A percentile compares a stretch with the other conserved stretches of the same genome.
phyloP scores from a whole-genome alignment of 2,113 vertebrate species.

The Tichodroma muraria region DNA sequence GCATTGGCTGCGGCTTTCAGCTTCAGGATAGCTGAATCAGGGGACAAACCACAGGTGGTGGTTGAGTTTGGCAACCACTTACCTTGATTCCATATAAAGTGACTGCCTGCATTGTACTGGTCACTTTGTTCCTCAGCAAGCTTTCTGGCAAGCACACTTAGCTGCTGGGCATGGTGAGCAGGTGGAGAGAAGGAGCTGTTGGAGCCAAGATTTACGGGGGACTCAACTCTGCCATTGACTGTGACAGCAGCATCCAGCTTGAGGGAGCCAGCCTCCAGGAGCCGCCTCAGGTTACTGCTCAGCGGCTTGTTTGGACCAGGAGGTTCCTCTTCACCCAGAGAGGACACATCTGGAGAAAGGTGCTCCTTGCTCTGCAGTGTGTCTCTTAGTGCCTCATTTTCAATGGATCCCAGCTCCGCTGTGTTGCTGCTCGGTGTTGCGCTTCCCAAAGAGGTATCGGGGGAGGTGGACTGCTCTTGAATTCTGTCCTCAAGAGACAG shows the following conservation, averaged over 20 bases:
- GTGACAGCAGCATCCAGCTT: slow-evolving; percentile 80
- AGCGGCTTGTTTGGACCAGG: slow-evolving; percentile 86
- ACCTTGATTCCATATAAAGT: slow-evolving; percentile 93
- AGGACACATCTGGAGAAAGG: slow-evolving; percentile 86
- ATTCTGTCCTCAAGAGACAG: slow-evolving; percentile 79
- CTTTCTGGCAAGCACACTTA: slow-evolving; percentile 94
- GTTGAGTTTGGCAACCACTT: slow-evolving; percentile 88
- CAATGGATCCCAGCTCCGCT: slow-evolving; percentile 82
- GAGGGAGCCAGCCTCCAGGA: slow-evolving; percentile 92
- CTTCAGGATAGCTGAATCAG: slow-evolving; percentile 96
- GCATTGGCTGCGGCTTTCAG: slow-evolving; percentile 96
- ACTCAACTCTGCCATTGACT: slow-evolving; percentile 78
- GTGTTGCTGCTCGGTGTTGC: slow-evolving; percentile 88
- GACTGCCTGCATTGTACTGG: slow-evolving; percentile 73
- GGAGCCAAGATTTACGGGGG: slow-evolving; percentile 78
- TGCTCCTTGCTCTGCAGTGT: slow-evolving; percentile 80
- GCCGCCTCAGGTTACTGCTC: slow-evolving; percentile 91
- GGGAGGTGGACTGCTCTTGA: slow-evolving; percentile 84
- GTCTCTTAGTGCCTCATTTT: slow-evolving; percentile 75
- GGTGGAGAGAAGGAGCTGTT: slow-evolving; percentile 86
- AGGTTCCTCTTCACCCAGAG: slow-evolving; percentile 85
- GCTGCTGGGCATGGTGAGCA: slow-evolving; percentile 92
- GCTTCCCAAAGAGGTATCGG: slow-evolving; percentile 89
- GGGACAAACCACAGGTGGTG: slow-evolving; percentile 86
- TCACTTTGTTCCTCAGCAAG: slow-evolving; percentile 84